These are phyloP conservation scores for Penaeus indicus DNA, from an alignment of 1,140 invertebrate genomes.

Conservation along the genomic window DNA sequence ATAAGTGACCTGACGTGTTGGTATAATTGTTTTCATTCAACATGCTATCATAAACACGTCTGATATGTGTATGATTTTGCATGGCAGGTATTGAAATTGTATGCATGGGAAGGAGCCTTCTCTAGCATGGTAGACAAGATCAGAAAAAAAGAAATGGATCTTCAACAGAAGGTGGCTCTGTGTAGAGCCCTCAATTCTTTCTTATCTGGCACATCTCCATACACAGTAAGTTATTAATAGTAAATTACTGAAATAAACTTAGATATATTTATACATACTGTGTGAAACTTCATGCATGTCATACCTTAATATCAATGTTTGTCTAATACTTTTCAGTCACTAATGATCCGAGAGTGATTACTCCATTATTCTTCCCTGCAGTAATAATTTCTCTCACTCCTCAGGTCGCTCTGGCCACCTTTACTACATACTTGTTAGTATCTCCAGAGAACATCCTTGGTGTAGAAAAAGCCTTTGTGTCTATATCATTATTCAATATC, in stretches of 20 bases:
- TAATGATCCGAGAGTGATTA: not conserved
- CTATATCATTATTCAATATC: constrained; percentile 97
- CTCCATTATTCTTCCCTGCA: not conserved
- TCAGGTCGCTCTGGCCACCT: constrained; percentile 72
- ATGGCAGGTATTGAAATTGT: constrained; percentile 68
- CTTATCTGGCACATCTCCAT: constrained; percentile 95
- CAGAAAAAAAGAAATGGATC: constrained; percentile 70
- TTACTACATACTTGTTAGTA: constrained; percentile 71
- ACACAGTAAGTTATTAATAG: constrained; percentile 81
- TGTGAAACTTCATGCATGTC: no score
- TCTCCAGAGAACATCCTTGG: constrained; percentile 72
- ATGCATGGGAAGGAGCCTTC: constrained; percentile 72
- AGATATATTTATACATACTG: no score
- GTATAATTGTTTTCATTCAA: no score
- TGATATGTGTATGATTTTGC: not conserved
- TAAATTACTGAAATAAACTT: no score
- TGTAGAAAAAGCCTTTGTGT: constrained; percentile 87
- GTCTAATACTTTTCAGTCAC: not conserved
- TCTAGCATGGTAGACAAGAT: constrained; percentile 69
- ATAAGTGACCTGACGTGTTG: no score
- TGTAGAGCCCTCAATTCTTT: constrained; percentile 82
- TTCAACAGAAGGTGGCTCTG: constrained; percentile 71
- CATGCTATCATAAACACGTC: no score
- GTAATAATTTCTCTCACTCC: not conserved
- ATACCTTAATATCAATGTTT: no score